phyloP scores from a whole-genome alignment of 2,113 vertebrate species.

The Peromyscus leucopus region DNA sequence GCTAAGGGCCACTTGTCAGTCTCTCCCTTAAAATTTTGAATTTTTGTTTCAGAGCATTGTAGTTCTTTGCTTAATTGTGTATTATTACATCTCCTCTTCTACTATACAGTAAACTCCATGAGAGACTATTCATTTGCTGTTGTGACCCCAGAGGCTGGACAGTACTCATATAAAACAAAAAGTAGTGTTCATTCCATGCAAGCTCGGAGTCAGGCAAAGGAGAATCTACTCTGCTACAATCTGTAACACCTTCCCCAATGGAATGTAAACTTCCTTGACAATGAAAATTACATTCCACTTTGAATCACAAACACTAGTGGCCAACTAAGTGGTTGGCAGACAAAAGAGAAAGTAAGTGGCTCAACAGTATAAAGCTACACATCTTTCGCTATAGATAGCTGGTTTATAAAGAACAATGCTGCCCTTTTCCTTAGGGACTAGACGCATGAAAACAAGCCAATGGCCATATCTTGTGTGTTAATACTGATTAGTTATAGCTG shows the following conservation, averaged over 20 bases:
- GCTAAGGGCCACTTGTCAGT: not conserved
- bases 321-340: slow-evolving; percentile 16
- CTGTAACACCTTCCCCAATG: not conserved
- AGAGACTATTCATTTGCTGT: not conserved
- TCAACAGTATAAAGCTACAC: not conserved
- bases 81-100: not conserved
- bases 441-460: not conserved
- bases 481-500: slow-evolving; percentile 11
- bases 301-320: slow-evolving; percentile 3
- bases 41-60: slow-evolving; percentile 47
- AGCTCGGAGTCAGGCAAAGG: not conserved
- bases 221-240: slow-evolving; percentile 11
- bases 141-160: not conserved
- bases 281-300: slow-evolving; percentile 15
- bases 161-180: not conserved
- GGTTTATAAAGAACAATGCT: not conserved
- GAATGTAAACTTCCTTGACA: slow-evolving; percentile 52
- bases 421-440: not conserved
- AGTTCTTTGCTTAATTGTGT: not conserved
- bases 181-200: not conserved
- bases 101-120: not conserved
- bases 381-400: not conserved
- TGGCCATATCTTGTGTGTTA: not conserved
- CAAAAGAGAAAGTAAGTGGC: slow-evolving; percentile 35
- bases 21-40: slow-evolving; percentile 15